Base-by-base conservation (phyloP, 1,140 invertebrate genomes). In the Drosophila asahinai region DNA sequence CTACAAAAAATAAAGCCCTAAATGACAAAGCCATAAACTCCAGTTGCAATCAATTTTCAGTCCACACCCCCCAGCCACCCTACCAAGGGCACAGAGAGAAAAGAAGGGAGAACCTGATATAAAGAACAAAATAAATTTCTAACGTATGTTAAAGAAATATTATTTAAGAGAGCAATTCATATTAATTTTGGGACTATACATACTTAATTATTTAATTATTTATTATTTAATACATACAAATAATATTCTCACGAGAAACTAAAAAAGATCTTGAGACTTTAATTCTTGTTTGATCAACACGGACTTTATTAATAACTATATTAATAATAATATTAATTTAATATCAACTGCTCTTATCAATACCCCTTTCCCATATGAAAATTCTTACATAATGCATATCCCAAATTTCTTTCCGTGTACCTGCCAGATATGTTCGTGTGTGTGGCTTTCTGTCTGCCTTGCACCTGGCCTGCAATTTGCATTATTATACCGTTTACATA, bases 381-480 rank as follows among this genome's bases (percentile, higher is more conserved):
- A 33, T 33, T 7, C 33, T 8, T 33, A 9, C 8, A 1, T 33
- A 33, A 15, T 5, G 6, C 0, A 9, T 9, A 14, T 15, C 1
- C 5, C 1, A 0, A 14, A n/a, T 61, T 66, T 70, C 15, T 4
- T 14, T 17, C 14, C 17, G 47, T 66, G 48, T 38, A 36, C 38
- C 60, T 74, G 60, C 52, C 52, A 73, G 51, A 60, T 75, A 58
- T 65, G 55, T 62, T 63, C 81, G 78, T 86, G 74, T 70, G 59
- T 78, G 54, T 62, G 64, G 70, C 14, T 74, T 57, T 58, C 54
- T 67, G 83, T 80, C 81, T 76, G 81, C 38, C 63, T 89, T 90
- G 86, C 86, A 90, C 86, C 86, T 90, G 86, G 86, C 86, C 82
- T 82, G 75, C 82, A 90, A 90, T 90, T 90, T 90, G 81, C 86